Percentiles rank a stretch among this genome's conserved stretches.
These are phyloP conservation scores for Fukomys damarensis DNA, from an alignment of 2,113 vertebrate genomes.

Conservation along the genomic window DNA sequence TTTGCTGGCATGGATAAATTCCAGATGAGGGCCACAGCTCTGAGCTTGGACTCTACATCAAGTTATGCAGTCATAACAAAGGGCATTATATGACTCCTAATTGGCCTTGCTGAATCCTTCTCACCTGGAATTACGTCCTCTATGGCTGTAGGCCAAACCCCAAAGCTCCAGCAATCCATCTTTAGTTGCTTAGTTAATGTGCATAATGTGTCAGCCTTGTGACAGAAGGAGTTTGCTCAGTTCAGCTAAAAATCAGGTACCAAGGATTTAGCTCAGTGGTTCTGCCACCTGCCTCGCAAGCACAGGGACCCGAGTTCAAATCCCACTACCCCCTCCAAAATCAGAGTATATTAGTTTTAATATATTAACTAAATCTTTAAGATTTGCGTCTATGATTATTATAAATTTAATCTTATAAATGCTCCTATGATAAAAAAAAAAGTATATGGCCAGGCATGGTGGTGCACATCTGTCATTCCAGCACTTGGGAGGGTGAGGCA, in stretches of 20 bases:
- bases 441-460: background rate
- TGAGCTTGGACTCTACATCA: background rate
- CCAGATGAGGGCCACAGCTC: background rate
- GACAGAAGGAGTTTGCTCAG: background rate
- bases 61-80: background rate
- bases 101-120: background rate
- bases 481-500: background rate
- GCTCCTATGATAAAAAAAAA: background rate
- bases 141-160: background rate
- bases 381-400: background rate
- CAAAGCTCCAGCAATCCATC: background rate
- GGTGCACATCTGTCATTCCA: background rate
- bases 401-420: slow-evolving; percentile 45
- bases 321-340: no score
- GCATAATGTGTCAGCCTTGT: background rate
- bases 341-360: slow-evolving; percentile 48
- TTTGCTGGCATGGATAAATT: background rate
- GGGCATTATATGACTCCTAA: background rate
- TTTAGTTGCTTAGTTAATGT: background rate
- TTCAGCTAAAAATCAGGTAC: slow-evolving; percentile 28
- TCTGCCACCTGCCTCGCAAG: no score
- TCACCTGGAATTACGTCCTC: background rate
- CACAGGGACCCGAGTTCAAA: no score
- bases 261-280: no score
- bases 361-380: slow-evolving; percentile 20